phyloP scores from a whole-genome alignment of 2,888 invertebrate species.

The Sylvicola cinctus region DNA sequence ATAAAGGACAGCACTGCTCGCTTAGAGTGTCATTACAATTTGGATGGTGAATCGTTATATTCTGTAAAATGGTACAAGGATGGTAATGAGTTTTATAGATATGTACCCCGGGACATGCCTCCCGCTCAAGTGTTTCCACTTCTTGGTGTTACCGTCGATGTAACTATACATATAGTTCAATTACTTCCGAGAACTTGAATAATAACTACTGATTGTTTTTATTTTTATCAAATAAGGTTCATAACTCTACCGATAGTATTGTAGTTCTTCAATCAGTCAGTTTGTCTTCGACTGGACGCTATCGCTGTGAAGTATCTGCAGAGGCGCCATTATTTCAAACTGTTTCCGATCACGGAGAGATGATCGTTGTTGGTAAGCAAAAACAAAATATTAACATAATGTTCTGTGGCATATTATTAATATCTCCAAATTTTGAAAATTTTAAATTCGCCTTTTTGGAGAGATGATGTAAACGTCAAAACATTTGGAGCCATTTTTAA shows the following conservation, averaged over 20 bases:
- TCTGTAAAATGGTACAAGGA: conserved; percentile 88
- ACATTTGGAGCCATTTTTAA: too few relatives aligned
- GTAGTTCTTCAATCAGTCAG: conserved; percentile 45
- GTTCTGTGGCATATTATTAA: not conserved
- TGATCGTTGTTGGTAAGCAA: conserved; percentile 50
- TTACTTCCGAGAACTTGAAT: not conserved
- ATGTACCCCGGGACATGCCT: conserved; percentile 63
- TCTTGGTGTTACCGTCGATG: conserved; percentile 69
- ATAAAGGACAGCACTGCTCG: conserved; percentile 55
- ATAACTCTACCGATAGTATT: conserved; percentile 40
- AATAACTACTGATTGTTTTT: not conserved
- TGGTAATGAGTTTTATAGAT: conserved; percentile 74
- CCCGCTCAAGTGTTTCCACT: conserved; percentile 58
- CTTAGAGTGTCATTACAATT: conserved; percentile 62
- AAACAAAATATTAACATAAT: not conserved
- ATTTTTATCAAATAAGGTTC: conserved; percentile 21
- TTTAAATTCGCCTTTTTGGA: too few relatives aligned
- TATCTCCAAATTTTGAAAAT: too few relatives aligned
- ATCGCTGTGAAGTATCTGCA: conserved; percentile 59
- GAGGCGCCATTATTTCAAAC: conserved; percentile 60
- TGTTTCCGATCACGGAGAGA: conserved; percentile 50
- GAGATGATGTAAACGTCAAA: too few relatives aligned
- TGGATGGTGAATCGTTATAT: conserved; percentile 64
- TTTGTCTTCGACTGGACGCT: conserved; percentile 48
- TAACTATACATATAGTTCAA: conserved; percentile 29